Conservation (phyloP, 2,797 vertebrate species). For the Triplophysa bombifrons region DNA sequence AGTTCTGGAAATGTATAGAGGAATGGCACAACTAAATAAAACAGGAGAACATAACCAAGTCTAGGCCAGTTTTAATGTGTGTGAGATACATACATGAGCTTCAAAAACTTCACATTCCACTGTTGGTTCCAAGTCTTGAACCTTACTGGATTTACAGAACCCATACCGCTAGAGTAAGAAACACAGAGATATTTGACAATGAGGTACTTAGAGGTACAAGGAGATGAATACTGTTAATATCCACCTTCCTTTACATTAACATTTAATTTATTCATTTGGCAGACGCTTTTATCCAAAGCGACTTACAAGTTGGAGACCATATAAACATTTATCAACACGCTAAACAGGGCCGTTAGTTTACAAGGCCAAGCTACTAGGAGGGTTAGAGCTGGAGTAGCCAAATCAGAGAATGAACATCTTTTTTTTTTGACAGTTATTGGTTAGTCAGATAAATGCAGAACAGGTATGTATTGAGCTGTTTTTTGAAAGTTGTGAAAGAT, state of each 20-base stretch:
- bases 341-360: too few relatives aligned
- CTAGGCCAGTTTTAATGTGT: background rate
- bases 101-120: constrained; percentile 57
- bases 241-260: background rate
- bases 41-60: background rate
- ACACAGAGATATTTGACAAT: background rate
- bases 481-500: too few relatives aligned
- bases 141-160: constrained; percentile 52
- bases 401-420: too few relatives aligned
- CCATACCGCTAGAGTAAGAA: constrained; percentile 46
- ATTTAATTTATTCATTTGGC: too few relatives aligned
- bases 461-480: too few relatives aligned
- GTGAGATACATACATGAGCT: constrained; percentile 48
- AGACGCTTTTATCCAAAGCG: too few relatives aligned
- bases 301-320: too few relatives aligned
- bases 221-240: background rate
- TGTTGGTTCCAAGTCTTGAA: constrained; percentile 33
- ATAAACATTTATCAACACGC: too few relatives aligned
- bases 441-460: too few relatives aligned
- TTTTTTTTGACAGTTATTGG: too few relatives aligned
- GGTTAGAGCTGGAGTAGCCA: too few relatives aligned
- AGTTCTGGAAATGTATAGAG: constrained; percentile 16
- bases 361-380: too few relatives aligned
- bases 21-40: background rate
- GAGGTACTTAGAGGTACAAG: background rate